Percentiles rank a stretch among this genome's conserved stretches.
These are phyloP conservation scores for Bedellia somnulentella DNA, from an alignment of 2,888 invertebrate species.

Conservation along the genomic window DNA sequence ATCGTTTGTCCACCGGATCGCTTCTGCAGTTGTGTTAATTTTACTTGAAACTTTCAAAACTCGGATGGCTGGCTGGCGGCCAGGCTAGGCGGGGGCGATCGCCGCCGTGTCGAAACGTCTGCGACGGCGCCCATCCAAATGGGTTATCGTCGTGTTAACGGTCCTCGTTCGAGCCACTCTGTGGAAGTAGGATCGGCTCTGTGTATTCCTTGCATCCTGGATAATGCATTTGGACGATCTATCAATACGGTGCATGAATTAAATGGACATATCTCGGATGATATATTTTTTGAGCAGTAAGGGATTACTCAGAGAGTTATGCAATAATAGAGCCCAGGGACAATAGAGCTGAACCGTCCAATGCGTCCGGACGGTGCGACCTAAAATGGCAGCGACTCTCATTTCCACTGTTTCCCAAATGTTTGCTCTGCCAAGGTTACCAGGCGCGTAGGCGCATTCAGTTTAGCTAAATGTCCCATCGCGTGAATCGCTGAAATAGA, in stretches of 20 bases:
- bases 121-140: conserved; percentile 41
- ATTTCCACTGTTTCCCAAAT: conserved; percentile 41
- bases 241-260: background rate
- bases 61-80: conserved; percentile 18
- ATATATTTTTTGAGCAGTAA: background rate
- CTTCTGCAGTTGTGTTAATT: conserved; percentile 16
- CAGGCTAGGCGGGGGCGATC: conserved; percentile 27
- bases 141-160: conserved; percentile 47
- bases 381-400: conserved; percentile 57
- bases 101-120: conserved; percentile 34
- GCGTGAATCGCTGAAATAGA: conserved; percentile 46
- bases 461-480: conserved; percentile 38
- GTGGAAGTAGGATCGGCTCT: conserved; percentile 17
- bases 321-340: conserved; percentile 41
- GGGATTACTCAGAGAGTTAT: conserved; percentile 23
- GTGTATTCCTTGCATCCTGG: too few species aligned
- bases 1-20: conserved; percentile 23
- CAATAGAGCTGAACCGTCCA: conserved; percentile 50
- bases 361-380: conserved; percentile 37
- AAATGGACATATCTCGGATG: too few species aligned
- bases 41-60: conserved; percentile 18
- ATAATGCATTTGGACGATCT: too few species aligned
- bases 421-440: conserved; percentile 44
- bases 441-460: conserved; percentile 51
- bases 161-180: conserved; percentile 33